A percentile compares a stretch with the other conserved stretches of the same genome.
Conservation (phyloP, 2,797 vertebrate species). For the Accipiter fasciatus region DNA sequence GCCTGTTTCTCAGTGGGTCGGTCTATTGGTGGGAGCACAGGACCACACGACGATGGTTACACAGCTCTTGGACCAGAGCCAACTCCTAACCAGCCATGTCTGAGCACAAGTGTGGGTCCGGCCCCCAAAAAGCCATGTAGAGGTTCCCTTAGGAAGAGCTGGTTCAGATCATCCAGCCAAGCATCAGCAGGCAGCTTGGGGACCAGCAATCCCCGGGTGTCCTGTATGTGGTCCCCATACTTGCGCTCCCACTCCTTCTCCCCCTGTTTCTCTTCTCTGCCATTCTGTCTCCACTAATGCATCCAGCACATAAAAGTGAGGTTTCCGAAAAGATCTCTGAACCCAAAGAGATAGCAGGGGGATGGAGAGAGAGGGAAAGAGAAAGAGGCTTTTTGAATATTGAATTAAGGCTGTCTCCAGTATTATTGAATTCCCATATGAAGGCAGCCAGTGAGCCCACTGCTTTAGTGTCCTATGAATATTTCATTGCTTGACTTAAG, state of each 20-base stretch:
- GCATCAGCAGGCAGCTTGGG: background rate
- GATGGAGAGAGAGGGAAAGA: slow-evolving; percentile 28
- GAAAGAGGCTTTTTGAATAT: slow-evolving; percentile 71
- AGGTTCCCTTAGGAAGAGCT: background rate
- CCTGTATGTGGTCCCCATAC: background rate
- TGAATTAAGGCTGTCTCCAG: slow-evolving; percentile 79
- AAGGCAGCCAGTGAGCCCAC: slow-evolving; percentile 66
- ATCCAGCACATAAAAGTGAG: background rate
- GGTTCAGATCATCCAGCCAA: background rate
- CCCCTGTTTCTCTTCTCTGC: background rate
- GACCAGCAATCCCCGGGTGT: background rate
- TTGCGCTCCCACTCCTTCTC: background rate
- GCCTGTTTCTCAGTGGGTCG: background rate
- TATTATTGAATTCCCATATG: slow-evolving; percentile 80
- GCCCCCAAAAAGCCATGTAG: background rate
- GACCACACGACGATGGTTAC: rapidly evolving
- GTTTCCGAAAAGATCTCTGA: slow-evolving; percentile 67
- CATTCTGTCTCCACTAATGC: background rate
- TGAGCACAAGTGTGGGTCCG: background rate
- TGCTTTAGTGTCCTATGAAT: slow-evolving; percentile 76
- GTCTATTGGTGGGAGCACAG: background rate
- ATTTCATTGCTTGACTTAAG: slow-evolving; percentile 76
- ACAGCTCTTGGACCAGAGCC: background rate
- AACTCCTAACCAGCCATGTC: background rate
- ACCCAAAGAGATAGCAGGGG: background rate